These are phyloP conservation scores for Cistogaster globosa DNA, from an alignment of 2,888 invertebrate species.

Conservation along the genomic window DNA sequence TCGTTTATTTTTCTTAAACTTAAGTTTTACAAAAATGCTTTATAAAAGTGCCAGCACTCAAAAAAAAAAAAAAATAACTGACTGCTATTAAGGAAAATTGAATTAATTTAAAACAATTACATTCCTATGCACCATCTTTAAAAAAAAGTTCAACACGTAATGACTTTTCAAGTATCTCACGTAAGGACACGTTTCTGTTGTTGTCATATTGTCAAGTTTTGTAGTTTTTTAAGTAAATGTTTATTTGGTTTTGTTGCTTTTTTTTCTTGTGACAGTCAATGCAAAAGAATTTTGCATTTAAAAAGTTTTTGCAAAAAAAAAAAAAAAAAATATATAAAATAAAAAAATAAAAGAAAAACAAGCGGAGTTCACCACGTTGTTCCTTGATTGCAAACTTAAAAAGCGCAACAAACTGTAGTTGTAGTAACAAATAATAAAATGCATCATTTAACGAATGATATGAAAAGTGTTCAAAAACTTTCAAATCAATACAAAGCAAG, in stretches of 20 bases:
- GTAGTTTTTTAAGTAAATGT: slow-evolving; percentile 58
- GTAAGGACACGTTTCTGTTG: slow-evolving; percentile 64
- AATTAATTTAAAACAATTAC: slow-evolving; percentile 30
- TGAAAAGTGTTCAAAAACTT: slow-evolving; percentile 62
- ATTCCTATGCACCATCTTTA: neutral
- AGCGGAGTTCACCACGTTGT: slow-evolving; percentile 27
- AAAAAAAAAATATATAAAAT: slow-evolving; percentile 21
- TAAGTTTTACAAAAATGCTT: too few relatives aligned
- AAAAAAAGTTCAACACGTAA: slow-evolving; percentile 62
- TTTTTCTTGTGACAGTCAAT: slow-evolving; percentile 17
- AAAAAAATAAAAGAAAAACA: neutral
- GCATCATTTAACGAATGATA: slow-evolving; percentile 64
- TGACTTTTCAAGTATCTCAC: slow-evolving; percentile 70
- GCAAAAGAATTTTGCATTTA: slow-evolving; percentile 50
- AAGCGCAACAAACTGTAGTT: slow-evolving; percentile 33
- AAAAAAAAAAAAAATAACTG: too few relatives aligned
- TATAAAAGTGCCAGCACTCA: too few relatives aligned
- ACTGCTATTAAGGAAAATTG: neutral
- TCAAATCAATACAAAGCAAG: slow-evolving; percentile 32
- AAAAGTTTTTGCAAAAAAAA: slow-evolving; percentile 5
- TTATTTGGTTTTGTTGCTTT: slow-evolving; percentile 40
- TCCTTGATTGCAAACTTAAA: slow-evolving; percentile 23
- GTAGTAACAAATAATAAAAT: slow-evolving; percentile 53
- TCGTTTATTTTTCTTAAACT: too few relatives aligned
- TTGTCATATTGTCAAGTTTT: slow-evolving; percentile 52